A percentile compares a stretch with the other conserved stretches of the same genome.
These are phyloP conservation scores for Epistrophella euchroma DNA, from an alignment of 2,888 invertebrate genomes.

Conservation along the genomic window DNA sequence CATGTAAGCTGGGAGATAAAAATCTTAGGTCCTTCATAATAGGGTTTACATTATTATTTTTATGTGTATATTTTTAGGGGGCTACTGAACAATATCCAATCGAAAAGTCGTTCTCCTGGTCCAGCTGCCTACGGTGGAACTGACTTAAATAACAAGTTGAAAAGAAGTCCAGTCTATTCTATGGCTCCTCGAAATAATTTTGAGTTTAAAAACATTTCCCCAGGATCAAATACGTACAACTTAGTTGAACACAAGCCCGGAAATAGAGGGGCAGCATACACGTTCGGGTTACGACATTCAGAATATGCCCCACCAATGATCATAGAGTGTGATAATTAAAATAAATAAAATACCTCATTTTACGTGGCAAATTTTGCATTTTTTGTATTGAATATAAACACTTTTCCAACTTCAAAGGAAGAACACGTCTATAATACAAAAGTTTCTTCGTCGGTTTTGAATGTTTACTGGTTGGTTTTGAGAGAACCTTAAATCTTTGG, in stretches of 20 bases:
- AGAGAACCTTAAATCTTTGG: no score
- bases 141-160: conserved; percentile 78
- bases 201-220: conserved; percentile 76
- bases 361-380: background rate
- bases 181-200: conserved; percentile 77
- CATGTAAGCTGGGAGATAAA: conserved; percentile 79
- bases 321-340: conserved; percentile 80
- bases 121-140: conserved; percentile 81
- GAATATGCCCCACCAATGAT: conserved; percentile 82
- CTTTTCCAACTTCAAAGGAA: no score
- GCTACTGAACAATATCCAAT: conserved; percentile 69
- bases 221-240: conserved; percentile 81
- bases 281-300: conserved; percentile 81
- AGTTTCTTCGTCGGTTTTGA: no score
- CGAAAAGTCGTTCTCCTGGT: conserved; percentile 79
- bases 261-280: conserved; percentile 78
- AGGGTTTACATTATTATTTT: background rate
- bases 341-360: conserved; percentile 15
- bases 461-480: no score
- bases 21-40: background rate
- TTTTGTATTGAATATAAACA: no score
- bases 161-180: conserved; percentile 79
- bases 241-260: conserved; percentile 81
- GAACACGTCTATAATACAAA: no score
- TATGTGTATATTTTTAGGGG: conserved; percentile 77